Conservation (phyloP, 2,888 invertebrate genomes). For the Ornithoptera alexandrae region DNA sequence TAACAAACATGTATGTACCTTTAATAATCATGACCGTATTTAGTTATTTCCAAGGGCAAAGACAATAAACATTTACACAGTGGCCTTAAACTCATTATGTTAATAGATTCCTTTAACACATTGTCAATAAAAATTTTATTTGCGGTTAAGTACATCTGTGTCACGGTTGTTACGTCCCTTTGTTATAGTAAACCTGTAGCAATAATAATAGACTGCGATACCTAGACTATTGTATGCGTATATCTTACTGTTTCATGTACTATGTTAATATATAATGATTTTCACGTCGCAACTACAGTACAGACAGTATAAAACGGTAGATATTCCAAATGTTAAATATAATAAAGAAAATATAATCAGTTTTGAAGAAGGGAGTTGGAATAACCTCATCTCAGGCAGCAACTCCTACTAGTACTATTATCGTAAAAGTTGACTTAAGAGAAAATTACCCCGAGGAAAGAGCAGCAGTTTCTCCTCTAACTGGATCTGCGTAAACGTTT, state of each 20-base stretch:
- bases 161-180: slow-evolving; percentile 19
- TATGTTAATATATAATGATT: too few species aligned
- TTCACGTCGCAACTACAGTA: too few species aligned
- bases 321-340: too few species aligned
- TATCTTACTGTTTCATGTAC: background rate
- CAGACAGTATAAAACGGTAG: too few species aligned
- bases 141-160: slow-evolving; percentile 23
- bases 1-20: background rate
- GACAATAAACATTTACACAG: slow-evolving; percentile 3
- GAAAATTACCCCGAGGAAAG: too few species aligned
- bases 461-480: too few species aligned
- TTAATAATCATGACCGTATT: slow-evolving; percentile 9
- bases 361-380: too few species aligned
- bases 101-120: slow-evolving; percentile 17
- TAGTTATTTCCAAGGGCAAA: slow-evolving; percentile 5
- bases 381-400: too few species aligned
- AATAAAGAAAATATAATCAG: too few species aligned
- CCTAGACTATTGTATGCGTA: background rate
- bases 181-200: background rate
- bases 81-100: slow-evolving; percentile 27
- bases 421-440: too few species aligned
- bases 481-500: too few species aligned
- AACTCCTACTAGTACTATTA: too few species aligned
- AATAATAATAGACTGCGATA: background rate
- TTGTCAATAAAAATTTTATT: slow-evolving; percentile 20